These are phyloP conservation scores for Helogale parvula DNA, from an alignment of 2,113 vertebrate genomes.

Conservation along the genomic window DNA sequence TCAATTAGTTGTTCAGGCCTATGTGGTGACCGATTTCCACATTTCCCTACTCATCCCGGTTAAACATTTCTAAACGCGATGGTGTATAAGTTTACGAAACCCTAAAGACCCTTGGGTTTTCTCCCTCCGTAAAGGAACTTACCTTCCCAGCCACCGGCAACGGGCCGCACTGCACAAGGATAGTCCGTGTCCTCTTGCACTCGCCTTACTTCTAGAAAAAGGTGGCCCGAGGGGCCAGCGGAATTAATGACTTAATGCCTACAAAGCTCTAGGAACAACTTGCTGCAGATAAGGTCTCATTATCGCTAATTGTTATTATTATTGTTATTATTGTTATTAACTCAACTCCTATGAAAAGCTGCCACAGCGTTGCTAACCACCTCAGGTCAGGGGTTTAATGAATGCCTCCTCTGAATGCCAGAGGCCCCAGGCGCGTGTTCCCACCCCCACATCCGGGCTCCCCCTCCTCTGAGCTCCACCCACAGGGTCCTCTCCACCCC, in stretches of 20 bases:
- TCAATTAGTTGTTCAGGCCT: background rate
- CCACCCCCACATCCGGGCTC: background rate
- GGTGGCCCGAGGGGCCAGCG: constrained; percentile 41
- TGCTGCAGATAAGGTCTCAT: constrained; percentile 75
- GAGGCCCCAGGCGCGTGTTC: constrained; percentile 50
- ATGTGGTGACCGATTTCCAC: background rate
- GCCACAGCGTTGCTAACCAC: constrained; percentile 52
- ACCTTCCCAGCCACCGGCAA: background rate
- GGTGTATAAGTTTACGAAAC: background rate
- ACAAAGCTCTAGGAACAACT: constrained; percentile 72
- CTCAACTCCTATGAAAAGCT: constrained; percentile 67
- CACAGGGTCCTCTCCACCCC: background rate
- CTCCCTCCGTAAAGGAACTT: background rate
- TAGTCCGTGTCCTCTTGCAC: background rate
- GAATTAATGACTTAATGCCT: constrained; percentile 70
- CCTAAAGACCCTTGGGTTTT: background rate
- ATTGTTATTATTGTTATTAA: constrained; percentile 75
- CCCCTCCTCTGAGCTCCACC: background rate
- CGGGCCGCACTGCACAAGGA: background rate
- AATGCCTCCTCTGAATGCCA: constrained; percentile 43
- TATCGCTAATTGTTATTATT: constrained; percentile 77
- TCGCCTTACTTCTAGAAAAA: constrained; percentile 57
- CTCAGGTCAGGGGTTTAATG: constrained; percentile 75
- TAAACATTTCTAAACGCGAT: background rate
- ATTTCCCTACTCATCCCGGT: background rate